Percentiles rank a stretch among this genome's conserved stretches.
Conservation (phyloP, 1,140 invertebrate genomes). For the Andricus grossulariae region DNA sequence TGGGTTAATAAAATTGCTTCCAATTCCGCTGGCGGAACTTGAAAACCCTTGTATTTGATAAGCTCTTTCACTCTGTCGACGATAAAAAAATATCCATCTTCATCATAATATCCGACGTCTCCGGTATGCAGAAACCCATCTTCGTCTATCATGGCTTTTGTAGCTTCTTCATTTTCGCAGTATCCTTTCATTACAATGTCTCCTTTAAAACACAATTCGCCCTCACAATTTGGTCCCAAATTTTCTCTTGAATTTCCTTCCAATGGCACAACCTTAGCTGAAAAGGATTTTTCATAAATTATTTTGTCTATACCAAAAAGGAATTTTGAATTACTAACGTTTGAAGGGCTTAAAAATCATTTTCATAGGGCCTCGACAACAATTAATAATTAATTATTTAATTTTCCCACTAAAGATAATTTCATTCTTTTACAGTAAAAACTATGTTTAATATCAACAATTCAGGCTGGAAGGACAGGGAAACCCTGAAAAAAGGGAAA, state of each 20-base stretch:
- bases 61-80: conserved; percentile 12
- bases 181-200: conserved; percentile 2
- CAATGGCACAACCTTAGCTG: neutral
- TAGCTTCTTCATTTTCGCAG: conserved; percentile 3
- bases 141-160: neutral
- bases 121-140: conserved; percentile 11
- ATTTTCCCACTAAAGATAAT: too few species aligned
- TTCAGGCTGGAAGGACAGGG: too few species aligned
- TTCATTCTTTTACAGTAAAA: too few species aligned
- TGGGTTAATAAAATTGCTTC: too few species aligned
- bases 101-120: neutral
- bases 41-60: conserved; percentile 1
- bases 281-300: neutral
- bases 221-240: neutral
- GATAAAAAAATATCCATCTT: conserved; percentile 8
- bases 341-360: too few species aligned
- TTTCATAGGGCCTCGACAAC: too few species aligned
- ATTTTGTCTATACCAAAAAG: too few species aligned
- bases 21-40: too few species aligned
- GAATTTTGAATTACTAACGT: too few species aligned
- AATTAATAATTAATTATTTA: too few species aligned
- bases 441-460: too few species aligned
- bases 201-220: conserved; percentile 5
- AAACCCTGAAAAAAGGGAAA: too few species aligned
- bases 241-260: neutral